Conservation (phyloP, 2,113 vertebrate species). For the Anarrhichthys ocellatus region DNA sequence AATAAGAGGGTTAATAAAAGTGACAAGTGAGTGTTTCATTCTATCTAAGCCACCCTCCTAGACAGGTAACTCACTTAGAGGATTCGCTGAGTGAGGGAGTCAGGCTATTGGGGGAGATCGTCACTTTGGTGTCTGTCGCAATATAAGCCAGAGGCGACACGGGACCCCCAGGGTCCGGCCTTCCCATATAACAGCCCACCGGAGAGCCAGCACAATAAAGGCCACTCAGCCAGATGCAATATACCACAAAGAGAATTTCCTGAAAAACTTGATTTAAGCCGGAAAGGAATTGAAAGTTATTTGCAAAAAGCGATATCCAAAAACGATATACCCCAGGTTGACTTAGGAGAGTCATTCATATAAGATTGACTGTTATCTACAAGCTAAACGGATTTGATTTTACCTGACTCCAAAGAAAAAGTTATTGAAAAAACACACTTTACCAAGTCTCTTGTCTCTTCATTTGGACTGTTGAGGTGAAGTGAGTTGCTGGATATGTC, state of each 20-base stretch:
- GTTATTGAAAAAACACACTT: conserved; percentile 75
- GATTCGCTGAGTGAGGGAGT: conserved; percentile 75
- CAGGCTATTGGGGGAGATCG: conserved; percentile 70
- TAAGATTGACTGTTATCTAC: conserved; percentile 73
- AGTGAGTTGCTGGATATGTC: conserved; percentile 24
- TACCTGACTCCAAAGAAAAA: conserved; percentile 79
- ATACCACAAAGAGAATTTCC: conserved; percentile 76
- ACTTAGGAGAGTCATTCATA: conserved; percentile 79
- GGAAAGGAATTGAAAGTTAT: conserved; percentile 81
- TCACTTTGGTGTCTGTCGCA: conserved; percentile 80
- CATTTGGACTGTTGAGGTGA: conserved; percentile 37
- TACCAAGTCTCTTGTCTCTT: conserved; percentile 54
- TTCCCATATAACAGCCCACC: conserved; percentile 76
- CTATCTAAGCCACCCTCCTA: conserved; percentile 77
- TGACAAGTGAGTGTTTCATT: conserved; percentile 84
- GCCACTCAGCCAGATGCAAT: conserved; percentile 75
- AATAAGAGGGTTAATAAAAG: conserved; percentile 82
- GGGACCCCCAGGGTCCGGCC: conserved; percentile 71
- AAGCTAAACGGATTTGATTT: conserved; percentile 77
- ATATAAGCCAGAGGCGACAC: conserved; percentile 79
- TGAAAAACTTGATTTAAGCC: conserved; percentile 76
- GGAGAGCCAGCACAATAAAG: conserved; percentile 79
- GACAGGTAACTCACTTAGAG: conserved; percentile 83
- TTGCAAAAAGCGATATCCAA: conserved; percentile 78
- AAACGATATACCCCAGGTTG: conserved; percentile 76